Conservation (phyloP, 1,140 invertebrate species). For the Platorchestia sp. region DNA sequence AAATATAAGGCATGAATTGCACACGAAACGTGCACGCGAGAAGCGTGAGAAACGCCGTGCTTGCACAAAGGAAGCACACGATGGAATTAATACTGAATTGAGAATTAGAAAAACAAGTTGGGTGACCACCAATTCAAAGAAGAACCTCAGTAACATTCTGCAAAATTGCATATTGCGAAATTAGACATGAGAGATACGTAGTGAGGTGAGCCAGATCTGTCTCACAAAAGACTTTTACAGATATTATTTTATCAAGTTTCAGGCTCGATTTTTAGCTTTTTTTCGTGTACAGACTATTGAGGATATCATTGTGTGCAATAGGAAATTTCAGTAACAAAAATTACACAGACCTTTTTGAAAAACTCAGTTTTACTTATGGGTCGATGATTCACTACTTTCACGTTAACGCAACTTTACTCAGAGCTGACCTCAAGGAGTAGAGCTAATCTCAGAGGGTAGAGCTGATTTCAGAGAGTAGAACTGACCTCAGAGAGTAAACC, state of each 20-base stretch:
- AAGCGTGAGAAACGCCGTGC: not conserved
- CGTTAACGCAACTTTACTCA: not conserved
- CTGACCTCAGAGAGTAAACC: no score
- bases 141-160: not conserved
- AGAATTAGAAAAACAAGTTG: no score
- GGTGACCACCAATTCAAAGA: not conserved
- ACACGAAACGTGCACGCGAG: not conserved
- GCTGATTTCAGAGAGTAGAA: no score
- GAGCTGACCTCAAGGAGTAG: no score
- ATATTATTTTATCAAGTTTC: not conserved
- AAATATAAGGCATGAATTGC: not conserved
- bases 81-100: not conserved
- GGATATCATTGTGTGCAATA: not conserved
- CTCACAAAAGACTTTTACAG: not conserved
- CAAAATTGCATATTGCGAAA: not conserved
- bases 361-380: not conserved
- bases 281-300: no score
- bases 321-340: not conserved
- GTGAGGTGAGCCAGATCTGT: not conserved
- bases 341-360: not conserved
- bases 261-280: not conserved
- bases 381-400: not conserved
- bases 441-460: no score
- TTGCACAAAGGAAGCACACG: not conserved
- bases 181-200: not conserved